A percentile compares a stretch with the other conserved stretches of the same genome.
Evolutionary conservation across 2,113 vertebrate species (phyloP).

Genomic region (Empidonax traillii): DNA sequence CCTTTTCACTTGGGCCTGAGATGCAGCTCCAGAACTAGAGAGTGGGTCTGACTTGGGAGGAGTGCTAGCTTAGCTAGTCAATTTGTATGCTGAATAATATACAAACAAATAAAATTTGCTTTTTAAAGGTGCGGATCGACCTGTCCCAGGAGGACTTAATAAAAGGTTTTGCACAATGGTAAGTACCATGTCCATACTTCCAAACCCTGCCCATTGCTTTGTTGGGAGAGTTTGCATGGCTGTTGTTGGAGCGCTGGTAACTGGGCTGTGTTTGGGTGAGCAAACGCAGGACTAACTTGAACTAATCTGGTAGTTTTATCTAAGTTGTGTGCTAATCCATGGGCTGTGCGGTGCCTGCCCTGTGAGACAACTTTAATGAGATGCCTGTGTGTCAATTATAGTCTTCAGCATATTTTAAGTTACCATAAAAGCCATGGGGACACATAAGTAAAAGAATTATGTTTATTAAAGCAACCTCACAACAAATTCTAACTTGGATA

Average conservation of each 20-base stretch:
- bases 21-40: not conserved
- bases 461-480: constrained; percentile 31
- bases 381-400: not conserved
- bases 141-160: constrained; percentile 83
- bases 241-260: not conserved
- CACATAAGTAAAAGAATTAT: not conserved
- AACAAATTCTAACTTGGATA: constrained; percentile 17
- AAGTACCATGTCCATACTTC: constrained; percentile 1
- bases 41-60: not conserved
- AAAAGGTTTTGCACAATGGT: constrained; percentile 88
- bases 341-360: not conserved
- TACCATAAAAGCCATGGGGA: constrained; percentile 12
- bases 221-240: not conserved
- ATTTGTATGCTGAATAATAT: not conserved
- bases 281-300: not conserved
- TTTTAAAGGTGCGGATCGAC: constrained; percentile 85
- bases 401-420: constrained; percentile 29
- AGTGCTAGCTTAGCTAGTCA: not conserved
- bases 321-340: not conserved
- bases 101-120: not conserved
- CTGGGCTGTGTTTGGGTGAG: not conserved
- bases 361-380: constrained; percentile 15
- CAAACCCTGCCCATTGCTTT: not conserved
- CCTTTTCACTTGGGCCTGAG: not conserved
- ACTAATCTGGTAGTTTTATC: constrained; percentile 2